Evolutionary conservation across 2,797 vertebrate species (phyloP).

Genomic region (Denticeps clupeoides): DNA sequence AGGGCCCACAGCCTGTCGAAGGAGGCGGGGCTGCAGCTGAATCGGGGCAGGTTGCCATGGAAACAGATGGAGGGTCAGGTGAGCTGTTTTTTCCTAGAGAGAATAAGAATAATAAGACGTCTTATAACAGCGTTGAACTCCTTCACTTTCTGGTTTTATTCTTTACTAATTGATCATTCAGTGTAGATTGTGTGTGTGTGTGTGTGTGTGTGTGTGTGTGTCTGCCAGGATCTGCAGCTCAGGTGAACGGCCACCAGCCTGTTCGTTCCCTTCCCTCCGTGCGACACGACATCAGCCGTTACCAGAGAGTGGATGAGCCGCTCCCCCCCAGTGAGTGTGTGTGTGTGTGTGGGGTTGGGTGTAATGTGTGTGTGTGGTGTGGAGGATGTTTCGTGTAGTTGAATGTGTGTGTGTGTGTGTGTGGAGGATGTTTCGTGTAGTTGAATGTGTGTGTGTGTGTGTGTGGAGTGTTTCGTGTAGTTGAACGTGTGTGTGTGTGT

Average conservation of each 20-base stretch:
- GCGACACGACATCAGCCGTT: constrained; percentile 82
- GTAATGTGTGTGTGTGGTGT: constrained; percentile 5
- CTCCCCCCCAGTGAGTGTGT: constrained; percentile 80
- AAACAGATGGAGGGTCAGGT: constrained; percentile 70
- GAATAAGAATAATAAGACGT: no score
- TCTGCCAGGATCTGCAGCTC: constrained; percentile 33
- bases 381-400: no score
- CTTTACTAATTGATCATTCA: not conserved
- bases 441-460: not conserved
- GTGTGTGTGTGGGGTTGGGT: constrained; percentile 7
- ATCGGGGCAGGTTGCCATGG: constrained; percentile 35
- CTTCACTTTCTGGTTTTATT: not conserved
- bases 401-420: not conserved
- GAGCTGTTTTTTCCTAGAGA: constrained; percentile 32
- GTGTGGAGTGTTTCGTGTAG: not conserved
- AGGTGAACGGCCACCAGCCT: constrained; percentile 72
- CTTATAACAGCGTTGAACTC: no score
- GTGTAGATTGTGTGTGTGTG: not conserved
- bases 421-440: no score
- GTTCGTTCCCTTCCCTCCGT: constrained; percentile 75
- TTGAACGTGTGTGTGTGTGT: no score
- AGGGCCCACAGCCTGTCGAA: constrained; percentile 34
- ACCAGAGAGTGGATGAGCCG: constrained; percentile 92
- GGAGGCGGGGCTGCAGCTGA: constrained; percentile 38
- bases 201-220: constrained; percentile 1